A percentile compares a stretch with the other conserved stretches of the same genome.
Conservation (phyloP, 2,888 invertebrate genomes). For the Ormyrus pomaceus region DNA sequence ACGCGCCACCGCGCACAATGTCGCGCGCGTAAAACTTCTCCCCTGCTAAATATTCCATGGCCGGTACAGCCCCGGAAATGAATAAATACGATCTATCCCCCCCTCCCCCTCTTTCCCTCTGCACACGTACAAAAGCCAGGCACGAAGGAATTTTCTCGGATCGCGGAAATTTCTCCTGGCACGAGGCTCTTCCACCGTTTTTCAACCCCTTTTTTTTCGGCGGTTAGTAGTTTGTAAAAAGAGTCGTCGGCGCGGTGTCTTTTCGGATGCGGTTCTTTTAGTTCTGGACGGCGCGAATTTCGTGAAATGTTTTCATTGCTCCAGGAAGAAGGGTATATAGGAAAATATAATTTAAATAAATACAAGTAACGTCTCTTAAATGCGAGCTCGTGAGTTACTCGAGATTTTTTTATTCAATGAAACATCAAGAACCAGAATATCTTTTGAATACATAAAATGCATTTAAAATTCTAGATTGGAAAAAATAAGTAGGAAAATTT, state of each 20-base stretch:
- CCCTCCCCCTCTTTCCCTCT: neutral
- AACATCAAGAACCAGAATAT: no score
- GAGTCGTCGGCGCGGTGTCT: neutral
- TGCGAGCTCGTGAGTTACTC: no score
- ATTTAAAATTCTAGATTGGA: no score
- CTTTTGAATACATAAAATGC: no score
- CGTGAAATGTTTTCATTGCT: neutral
- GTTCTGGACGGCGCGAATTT: no score
- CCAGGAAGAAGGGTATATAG: neutral
- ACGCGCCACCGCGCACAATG: neutral
- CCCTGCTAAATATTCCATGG: conserved; percentile 16
- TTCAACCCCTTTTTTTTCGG: neutral
- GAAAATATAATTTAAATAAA: neutral
- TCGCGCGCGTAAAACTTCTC: neutral
- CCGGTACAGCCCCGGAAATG: neutral
- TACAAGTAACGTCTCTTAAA: no score
- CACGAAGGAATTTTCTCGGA: neutral
- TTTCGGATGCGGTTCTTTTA: neutral
- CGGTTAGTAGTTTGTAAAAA: neutral
- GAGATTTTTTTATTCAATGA: no score
- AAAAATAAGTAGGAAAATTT: no score
- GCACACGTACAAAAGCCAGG: neutral
- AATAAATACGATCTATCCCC: neutral
- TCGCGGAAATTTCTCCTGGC: neutral
- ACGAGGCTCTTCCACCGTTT: neutral